A percentile compares a stretch with the other conserved stretches of the same genome.
Evolutionary conservation across 2,797 vertebrate genomes (phyloP).

Genomic region (Sebastes goodei): DNA sequence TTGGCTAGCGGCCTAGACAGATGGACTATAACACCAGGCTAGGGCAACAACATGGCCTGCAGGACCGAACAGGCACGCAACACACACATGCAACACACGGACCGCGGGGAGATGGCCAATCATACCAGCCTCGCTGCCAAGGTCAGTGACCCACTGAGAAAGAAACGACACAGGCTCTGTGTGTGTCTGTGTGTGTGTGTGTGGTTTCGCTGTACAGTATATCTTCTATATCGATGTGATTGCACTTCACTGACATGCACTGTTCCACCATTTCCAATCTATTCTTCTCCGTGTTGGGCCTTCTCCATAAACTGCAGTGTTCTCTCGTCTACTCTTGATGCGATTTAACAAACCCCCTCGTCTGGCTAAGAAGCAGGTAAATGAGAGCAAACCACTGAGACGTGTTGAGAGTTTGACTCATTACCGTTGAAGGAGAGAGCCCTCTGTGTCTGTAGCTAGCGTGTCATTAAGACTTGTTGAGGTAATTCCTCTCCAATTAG

Average conservation of each 20-base stretch:
- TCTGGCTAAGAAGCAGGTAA: conserved; percentile 41
- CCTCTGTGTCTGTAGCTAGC: conserved; percentile 59
- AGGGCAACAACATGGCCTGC: conserved; percentile 63
- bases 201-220: neutral
- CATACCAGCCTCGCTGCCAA: conserved; percentile 61
- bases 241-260: neutral
- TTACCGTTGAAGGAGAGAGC: conserved; percentile 54
- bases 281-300: neutral
- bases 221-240: neutral
- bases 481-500: conserved; percentile 76
- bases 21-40: conserved; percentile 73
- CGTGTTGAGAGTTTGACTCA: conserved; percentile 58
- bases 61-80: conserved; percentile 37
- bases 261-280: neutral
- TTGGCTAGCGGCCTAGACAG: conserved; percentile 74
- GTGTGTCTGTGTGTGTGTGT: conserved; percentile 5
- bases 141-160: conserved; percentile 59
- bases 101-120: conserved; percentile 53
- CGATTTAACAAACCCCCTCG: conserved; percentile 2
- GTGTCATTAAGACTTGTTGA: conserved; percentile 74
- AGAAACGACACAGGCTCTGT: conserved; percentile 2
- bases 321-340: neutral
- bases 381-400: conserved; percentile 47
- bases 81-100: conserved; percentile 40
- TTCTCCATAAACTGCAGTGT: neutral